Percentiles rank a stretch among this genome's conserved stretches.
Evolutionary conservation across 2,797 vertebrate genomes (phyloP).

Genomic region (Mormyrus proboscirostris): DNA sequence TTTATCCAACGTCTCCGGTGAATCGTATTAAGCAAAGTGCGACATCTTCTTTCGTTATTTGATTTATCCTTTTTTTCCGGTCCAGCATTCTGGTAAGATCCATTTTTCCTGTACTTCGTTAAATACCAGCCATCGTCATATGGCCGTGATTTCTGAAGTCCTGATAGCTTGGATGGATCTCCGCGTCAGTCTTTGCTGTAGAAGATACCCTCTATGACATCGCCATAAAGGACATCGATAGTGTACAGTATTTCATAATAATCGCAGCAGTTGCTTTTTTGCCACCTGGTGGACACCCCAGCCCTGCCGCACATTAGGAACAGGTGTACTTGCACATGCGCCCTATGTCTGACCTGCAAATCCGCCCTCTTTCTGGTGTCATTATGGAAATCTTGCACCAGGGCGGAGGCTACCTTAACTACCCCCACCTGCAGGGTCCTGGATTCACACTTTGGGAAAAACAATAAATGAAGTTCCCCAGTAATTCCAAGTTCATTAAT

Average conservation of each 20-base stretch:
- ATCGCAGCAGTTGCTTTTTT: neutral
- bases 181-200: neutral
- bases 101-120: neutral
- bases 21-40: neutral
- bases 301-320: neutral
- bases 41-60: neutral
- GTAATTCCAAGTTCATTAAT: neutral
- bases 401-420: neutral
- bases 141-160: neutral
- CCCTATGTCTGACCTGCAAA: neutral
- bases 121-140: neutral
- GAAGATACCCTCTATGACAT: neutral
- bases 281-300: neutral
- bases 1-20: neutral
- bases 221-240: neutral
- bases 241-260: neutral
- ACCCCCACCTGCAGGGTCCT: neutral
- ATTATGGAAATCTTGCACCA: neutral
- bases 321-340: neutral
- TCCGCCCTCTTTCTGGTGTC: neutral
- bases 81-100: neutral
- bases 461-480: neutral
- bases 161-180: neutral
- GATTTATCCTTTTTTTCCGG: neutral
- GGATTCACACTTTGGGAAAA: neutral